Evolutionary conservation across 2,797 vertebrate genomes (phyloP), one percentile per base, ranked within the genome.

Genomic region (Podarcis lilfordi): DNA sequence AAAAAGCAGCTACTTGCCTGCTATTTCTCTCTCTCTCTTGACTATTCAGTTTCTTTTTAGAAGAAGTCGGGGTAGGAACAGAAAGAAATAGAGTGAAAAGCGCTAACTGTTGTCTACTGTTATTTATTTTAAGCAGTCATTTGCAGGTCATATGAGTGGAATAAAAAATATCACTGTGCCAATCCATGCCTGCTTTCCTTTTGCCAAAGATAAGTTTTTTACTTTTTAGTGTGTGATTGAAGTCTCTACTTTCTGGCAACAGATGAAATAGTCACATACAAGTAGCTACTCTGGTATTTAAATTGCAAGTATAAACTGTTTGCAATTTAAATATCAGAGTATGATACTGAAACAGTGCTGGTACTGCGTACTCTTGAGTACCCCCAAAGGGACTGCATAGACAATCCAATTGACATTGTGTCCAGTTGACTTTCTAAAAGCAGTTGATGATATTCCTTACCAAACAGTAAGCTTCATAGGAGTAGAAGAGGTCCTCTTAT

Each of bases 91-190:
- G 10, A 80, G 69, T n/a, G 29, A 80, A 85, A 91, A 89, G 72
- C 0, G 45, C n/a, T 80, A 11, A 84, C 1, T 50, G 74, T 5
- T 85, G 2, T 1, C 43, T 29, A 23, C 1, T 23, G 17, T 19
- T 59, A 3, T 78, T 93, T 75, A 4, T 84, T 94, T 77, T 82
- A 90, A 90, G 17, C 6, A 77, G 37, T 78, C 2, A 45, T 21
- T 89, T 72, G 1, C 5, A 64, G 64, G 66, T 11, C 84, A 17
- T 75, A 17, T 72, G 17, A 37, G 17, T 85, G 82, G 82, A 86
- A 25, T 66, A 87, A 74, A 3, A 80, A 19, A 75, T 69, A 50
- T 17, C 84, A 3, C 4, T 5, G 0, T 66, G 45, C 76, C 71
- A 88, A 89, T 89, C 84, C 8, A 1, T 0, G 40, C 1, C 1